phyloP scores from a whole-genome alignment of 2,797 vertebrate species.

The Buceros bicornis region DNA sequence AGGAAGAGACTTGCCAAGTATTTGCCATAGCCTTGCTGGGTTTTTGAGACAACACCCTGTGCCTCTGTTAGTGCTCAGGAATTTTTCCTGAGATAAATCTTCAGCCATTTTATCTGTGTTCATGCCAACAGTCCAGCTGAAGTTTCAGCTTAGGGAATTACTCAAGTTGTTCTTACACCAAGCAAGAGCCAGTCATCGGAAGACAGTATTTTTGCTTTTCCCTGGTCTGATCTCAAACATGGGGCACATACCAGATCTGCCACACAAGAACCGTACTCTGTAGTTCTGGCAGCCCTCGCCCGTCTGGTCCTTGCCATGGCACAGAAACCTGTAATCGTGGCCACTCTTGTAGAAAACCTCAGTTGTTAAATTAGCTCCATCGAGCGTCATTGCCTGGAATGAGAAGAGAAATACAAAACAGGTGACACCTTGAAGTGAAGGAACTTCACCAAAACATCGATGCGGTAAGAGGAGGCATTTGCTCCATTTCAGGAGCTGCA shows the following conservation, averaged over 20 bases:
- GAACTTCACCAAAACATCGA: background rate
- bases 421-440: background rate
- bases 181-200: background rate
- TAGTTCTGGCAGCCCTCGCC: constrained; percentile 88
- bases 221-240: background rate
- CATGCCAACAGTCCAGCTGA: background rate
- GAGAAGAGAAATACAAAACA: background rate
- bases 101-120: background rate
- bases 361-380: constrained; percentile 85
- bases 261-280: constrained; percentile 93
- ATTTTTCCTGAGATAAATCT: constrained; percentile 4
- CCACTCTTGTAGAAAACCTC: constrained; percentile 90
- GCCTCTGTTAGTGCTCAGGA: background rate
- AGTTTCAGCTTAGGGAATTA: background rate
- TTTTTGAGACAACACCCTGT: background rate
- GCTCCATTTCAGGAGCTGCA: background rate
- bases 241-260: constrained; percentile 88
- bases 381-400: constrained; percentile 85
- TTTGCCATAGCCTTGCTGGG: background rate
- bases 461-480: background rate
- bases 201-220: background rate
- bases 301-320: constrained; percentile 86
- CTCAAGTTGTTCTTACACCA: background rate
- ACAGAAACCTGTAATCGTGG: constrained; percentile 91
- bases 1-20: background rate